Conservation (phyloP, 2,888 invertebrate species). For the Drepanosiphum platanoidis region DNA sequence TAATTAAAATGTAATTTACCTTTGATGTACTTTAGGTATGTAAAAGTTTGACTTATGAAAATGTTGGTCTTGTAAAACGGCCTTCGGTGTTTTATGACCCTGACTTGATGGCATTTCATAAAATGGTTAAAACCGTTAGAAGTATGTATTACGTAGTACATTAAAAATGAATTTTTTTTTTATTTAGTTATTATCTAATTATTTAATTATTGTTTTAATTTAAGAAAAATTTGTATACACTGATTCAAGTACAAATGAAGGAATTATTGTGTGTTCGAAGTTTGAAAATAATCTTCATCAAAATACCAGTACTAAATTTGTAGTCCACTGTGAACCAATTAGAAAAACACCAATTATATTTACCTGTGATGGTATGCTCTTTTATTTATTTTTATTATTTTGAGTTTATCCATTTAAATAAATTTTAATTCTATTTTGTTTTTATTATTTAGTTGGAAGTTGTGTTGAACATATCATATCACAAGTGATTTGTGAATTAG, state of each 20-base stretch:
- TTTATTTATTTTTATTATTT: constrained; percentile 71
- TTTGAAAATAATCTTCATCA: constrained; percentile 82
- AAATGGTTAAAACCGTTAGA: constrained; percentile 83
- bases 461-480: constrained; percentile 86
- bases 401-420: constrained; percentile 11
- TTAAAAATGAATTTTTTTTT: background rate
- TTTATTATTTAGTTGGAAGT: constrained; percentile 77
- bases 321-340: constrained; percentile 74
- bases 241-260: constrained; percentile 84
- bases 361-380: constrained; percentile 89
- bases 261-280: constrained; percentile 87
- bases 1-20: constrained; percentile 44
- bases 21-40: constrained; percentile 42
- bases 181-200: constrained; percentile 54
- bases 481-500: constrained; percentile 84
- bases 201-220: constrained; percentile 65
- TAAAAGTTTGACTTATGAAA: constrained; percentile 64
- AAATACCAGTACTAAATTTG: constrained; percentile 87
- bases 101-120: constrained; percentile 83
- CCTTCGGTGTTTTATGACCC: constrained; percentile 75
- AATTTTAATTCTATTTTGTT: constrained; percentile 62
- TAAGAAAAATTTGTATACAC: constrained; percentile 78
- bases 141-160: constrained; percentile 70
- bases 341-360: constrained; percentile 77
- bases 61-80: constrained; percentile 70